Evolutionary conservation across 2,888 invertebrate genomes (phyloP), one percentile per base, ranked within the genome.

Genomic region (Oscheius sp.): DNA sequence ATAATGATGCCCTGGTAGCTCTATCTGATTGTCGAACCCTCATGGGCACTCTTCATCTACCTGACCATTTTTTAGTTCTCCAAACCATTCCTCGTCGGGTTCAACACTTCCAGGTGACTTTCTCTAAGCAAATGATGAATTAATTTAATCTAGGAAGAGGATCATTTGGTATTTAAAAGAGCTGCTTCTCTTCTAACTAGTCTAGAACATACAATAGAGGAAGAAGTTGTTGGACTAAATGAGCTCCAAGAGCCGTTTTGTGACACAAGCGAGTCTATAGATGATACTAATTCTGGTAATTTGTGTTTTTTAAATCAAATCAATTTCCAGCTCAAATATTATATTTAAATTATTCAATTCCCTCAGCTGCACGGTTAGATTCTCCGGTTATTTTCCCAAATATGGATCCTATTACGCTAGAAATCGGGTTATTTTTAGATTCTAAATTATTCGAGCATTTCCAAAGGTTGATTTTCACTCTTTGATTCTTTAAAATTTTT

Each of bases 311-410:
- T n/a, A 27, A 31, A 23, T 27, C 0, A 0, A 34, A 34, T 1
- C 42, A 12, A 39, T 67, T 70, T 75, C 66, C 72, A 75, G 74
- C 72, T 69, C 73, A 73, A 50, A 50, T 75, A 48, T 71, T 81
- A 3, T 72, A 74, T 6, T 69, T 82, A 63, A 86, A 86, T 76
- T 86, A 86, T 73, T 79, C 84, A 0, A 70, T 86, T 27, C 86
- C 86, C 15, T 72, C 81, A n/a, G 76, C 78, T 15, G 86, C 83
- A 31, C 78, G 80, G 39, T 74, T 85, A 2, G 84, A 84, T 66
- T 85, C 84, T 1, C 80, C 84, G 12, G 82, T 86, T 69, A 82
- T 86, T 55, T 86, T 86, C 57, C 86, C 86, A 2, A 82, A 84
- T 57, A 76, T 84, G 74, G 86, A 86, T 55, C 85, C 86, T 8